Evolutionary conservation across 35 echinoderm and acorn worm species (phyloP).

Genomic region (Holothuria glaberrima): DNA sequence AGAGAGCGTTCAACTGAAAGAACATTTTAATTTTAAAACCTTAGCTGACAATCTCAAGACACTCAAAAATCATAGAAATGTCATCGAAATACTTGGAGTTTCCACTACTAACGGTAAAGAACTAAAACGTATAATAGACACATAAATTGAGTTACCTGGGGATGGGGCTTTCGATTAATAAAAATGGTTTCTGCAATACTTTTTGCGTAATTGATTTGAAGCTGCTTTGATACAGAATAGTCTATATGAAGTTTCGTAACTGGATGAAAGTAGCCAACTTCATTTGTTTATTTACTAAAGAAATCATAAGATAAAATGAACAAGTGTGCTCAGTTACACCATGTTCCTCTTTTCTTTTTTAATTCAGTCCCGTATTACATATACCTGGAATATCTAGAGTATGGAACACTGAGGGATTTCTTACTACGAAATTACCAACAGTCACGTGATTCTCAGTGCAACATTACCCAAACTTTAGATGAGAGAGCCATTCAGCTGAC

Average conservation of each 20-base stretch:
- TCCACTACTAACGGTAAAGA: conserved; percentile 13
- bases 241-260: too few species aligned
- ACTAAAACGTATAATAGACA: not conserved
- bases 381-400: not conserved
- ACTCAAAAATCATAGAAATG: conserved; percentile 10
- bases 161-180: too few species aligned
- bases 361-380: not conserved
- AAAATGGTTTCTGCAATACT: too few species aligned
- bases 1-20: conserved; percentile 44
- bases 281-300: too few species aligned
- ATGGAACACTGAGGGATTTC: conserved; percentile 28
- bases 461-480: too few species aligned
- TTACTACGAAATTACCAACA: conserved; percentile 2
- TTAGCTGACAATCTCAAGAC: not conserved
- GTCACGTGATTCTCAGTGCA: not conserved
- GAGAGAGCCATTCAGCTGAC: too few species aligned
- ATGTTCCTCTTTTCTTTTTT: not conserved
- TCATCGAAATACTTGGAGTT: conserved; percentile 19
- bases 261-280: too few species aligned
- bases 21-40: conserved; percentile 20
- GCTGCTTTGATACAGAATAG: too few species aligned
- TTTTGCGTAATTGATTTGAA: too few species aligned
- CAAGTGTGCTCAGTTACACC: too few species aligned
- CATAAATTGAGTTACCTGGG: too few species aligned
- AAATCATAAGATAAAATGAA: too few species aligned